Evolutionary conservation across 1,140 invertebrate species (phyloP), one percentile per base, ranked within the genome.

Genomic region (Saccostrea glomerata): DNA sequence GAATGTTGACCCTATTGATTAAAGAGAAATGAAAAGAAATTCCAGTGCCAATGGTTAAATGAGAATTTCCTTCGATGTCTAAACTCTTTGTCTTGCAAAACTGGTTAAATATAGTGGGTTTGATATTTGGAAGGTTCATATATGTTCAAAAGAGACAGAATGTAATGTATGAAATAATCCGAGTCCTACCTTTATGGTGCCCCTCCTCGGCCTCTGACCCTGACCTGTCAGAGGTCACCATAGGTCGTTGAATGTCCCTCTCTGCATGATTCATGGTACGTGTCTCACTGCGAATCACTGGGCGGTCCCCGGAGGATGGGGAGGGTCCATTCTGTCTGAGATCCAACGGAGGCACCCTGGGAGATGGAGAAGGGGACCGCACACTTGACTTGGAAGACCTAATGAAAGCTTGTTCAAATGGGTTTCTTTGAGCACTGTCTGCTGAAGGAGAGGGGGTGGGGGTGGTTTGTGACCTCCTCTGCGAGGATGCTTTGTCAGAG

Each of bases 261-360:
- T 89, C 90, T 13, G 90, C 77, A 58, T 92, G 88, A 60, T 90
- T 89, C 85, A 94, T 60, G 13, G 93, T 94, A 25, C 93, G 85
- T 20, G 93, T 94, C 70, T 93, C 91, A 90, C 92, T 92, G 23
- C 93, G 89, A 17, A 90, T 25, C 17, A 63, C 55, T 30, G 84
- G 55, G 12, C 56, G 17, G 40, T 85, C 84, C 56, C 66, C 63
- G 84, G 86, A 54, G 47, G 66, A 77, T 23, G 66, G 70, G 13
- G 56, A 25, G 36, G 58, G 73, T 85, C 17, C 83, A 36, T 54
- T 84, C 2, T 87, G 25, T 47, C 56, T 84, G 82, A 86, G 82
- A 88, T 66, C 86, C 82, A 86, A 88, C 87, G 70, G 70, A 30
- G 70, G 70, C 25, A 83, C 82, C 88, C 89, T 92, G 12, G 85